phyloP scores from a whole-genome alignment of 2,797 vertebrate species.

The Carduelis carduelis region DNA sequence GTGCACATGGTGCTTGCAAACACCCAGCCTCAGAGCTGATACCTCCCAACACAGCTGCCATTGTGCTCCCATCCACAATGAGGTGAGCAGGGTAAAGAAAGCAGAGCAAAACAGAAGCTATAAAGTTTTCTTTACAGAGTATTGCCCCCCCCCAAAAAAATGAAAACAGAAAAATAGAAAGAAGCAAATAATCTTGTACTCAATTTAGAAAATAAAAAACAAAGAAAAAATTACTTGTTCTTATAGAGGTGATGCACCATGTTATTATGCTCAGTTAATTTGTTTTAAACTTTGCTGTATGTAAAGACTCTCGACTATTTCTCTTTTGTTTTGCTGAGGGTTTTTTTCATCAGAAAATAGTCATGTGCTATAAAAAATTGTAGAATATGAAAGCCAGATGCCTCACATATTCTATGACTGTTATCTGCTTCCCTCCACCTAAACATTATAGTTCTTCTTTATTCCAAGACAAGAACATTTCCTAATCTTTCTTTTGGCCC shows the following conservation, averaged over 20 bases:
- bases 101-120: background rate
- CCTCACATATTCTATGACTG: background rate
- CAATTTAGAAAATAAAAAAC: background rate
- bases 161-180: no score
- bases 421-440: background rate
- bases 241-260: background rate
- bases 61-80: background rate
- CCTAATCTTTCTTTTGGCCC: conserved; percentile 1
- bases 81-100: background rate
- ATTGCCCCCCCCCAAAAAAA: background rate
- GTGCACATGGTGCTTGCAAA: background rate
- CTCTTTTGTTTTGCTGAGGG: background rate
- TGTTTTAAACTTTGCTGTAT: background rate
- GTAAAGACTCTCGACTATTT: background rate
- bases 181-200: background rate
- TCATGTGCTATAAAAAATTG: background rate
- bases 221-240: background rate
- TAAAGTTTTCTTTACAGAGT: background rate
- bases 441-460: background rate
- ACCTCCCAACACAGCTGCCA: background rate
- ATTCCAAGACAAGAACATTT: background rate
- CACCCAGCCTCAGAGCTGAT: background rate
- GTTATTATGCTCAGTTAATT: background rate
- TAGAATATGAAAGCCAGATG: conserved; percentile 5
- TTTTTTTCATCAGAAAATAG: background rate